Conservation (phyloP, 1,140 invertebrate genomes). For the Drepana arcuata region DNA sequence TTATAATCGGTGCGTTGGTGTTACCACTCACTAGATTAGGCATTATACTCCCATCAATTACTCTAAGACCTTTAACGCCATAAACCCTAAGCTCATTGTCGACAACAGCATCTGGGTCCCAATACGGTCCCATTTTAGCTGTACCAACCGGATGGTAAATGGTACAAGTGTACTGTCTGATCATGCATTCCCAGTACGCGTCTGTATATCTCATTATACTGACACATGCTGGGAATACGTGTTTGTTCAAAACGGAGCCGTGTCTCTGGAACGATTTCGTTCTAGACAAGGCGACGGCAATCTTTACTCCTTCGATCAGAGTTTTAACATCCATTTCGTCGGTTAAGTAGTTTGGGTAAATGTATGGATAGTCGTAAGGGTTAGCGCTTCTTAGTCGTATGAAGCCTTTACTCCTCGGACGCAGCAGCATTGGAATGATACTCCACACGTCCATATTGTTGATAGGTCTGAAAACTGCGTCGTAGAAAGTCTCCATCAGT, state of each 20-base stretch:
- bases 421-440: slow-evolving; percentile 86
- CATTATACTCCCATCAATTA: slow-evolving; percentile 91
- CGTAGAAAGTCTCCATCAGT: slow-evolving; percentile 80
- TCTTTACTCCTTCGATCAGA: slow-evolving; percentile 87
- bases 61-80: slow-evolving; percentile 83
- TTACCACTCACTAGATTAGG: slow-evolving; percentile 87
- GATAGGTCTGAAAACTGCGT: slow-evolving; percentile 81
- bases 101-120: slow-evolving; percentile 89
- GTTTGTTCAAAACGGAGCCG: slow-evolving; percentile 78
- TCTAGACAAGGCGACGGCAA: slow-evolving; percentile 80
- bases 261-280: slow-evolving; percentile 81
- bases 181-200: slow-evolving; percentile 88
- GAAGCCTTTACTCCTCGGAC: slow-evolving; percentile 84
- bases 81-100: slow-evolving; percentile 87
- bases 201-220: slow-evolving; percentile 79
- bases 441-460: slow-evolving; percentile 87
- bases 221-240: slow-evolving; percentile 80
- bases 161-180: slow-evolving; percentile 83
- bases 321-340: slow-evolving; percentile 85
- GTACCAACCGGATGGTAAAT: slow-evolving; percentile 93
- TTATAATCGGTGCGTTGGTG: slow-evolving; percentile 87
- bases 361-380: slow-evolving; percentile 92
- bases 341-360: slow-evolving; percentile 92
- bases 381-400: slow-evolving; percentile 86
- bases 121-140: slow-evolving; percentile 92